Evolutionary conservation across 2,113 vertebrate genomes (phyloP).

Genomic region (Cyanoramphus novaezelandiae): DNA sequence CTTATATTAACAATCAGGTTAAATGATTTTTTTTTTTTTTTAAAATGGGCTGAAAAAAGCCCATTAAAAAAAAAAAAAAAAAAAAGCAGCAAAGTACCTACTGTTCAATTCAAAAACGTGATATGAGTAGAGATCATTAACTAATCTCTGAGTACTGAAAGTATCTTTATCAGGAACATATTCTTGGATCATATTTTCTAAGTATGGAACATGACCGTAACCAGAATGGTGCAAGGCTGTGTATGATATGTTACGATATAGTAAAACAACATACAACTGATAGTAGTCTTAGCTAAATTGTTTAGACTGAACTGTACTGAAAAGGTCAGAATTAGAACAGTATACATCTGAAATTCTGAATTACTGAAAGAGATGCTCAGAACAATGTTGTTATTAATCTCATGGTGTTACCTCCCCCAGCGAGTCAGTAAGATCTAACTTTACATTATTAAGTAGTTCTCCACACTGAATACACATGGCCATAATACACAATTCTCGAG

Average conservation of each 20-base stretch:
- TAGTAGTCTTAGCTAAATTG: not conserved
- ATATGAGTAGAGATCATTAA: not conserved
- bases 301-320: not conserved
- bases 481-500: not conserved
- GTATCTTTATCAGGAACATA: not conserved
- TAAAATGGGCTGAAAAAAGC: not conserved
- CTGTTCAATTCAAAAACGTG: not conserved
- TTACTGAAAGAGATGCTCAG: not conserved
- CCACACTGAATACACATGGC: not conserved
- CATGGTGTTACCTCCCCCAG: not conserved
- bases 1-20: not conserved
- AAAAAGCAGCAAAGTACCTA: not conserved
- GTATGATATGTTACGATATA: not conserved
- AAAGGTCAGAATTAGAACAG: not conserved
- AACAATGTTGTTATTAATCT: not conserved
- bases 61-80: not conserved
- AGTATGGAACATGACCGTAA: not conserved
- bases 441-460: not conserved
- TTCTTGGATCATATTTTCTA: not conserved
- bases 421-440: not conserved
- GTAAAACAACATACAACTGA: fast-evolving
- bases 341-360: not conserved
- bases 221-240: not conserved
- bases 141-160: not conserved
- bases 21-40: too few species aligned